Conservation (phyloP, 2,113 vertebrate species). For the Odontophorus gujanensis region DNA sequence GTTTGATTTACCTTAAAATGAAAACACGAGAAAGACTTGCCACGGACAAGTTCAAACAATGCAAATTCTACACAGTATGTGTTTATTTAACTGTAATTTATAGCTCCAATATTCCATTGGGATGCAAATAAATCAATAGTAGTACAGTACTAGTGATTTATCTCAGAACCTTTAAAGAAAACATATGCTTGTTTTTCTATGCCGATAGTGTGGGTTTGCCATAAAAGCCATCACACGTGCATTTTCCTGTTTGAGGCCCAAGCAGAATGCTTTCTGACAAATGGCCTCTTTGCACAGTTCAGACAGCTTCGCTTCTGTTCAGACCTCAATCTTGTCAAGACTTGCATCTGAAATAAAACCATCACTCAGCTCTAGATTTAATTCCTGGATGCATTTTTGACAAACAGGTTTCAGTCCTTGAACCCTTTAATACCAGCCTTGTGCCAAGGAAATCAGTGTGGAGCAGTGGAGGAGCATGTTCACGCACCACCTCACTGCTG, state of each 20-base stretch:
- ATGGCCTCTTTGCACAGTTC: neutral
- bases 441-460: neutral
- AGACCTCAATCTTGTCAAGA: constrained; percentile 10
- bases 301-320: constrained; percentile 34
- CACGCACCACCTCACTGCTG: neutral
- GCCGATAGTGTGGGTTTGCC: neutral
- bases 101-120: constrained; percentile 53
- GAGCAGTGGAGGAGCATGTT: neutral
- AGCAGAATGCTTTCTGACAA: constrained; percentile 48
- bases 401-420: neutral
- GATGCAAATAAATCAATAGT: constrained; percentile 67
- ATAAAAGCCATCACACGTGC: neutral
- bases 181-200: constrained; percentile 25
- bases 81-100: constrained; percentile 48
- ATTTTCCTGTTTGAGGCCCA: neutral
- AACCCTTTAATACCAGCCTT: neutral
- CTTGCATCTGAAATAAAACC: neutral
- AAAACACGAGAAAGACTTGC: constrained; percentile 44
- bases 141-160: constrained; percentile 46
- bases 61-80: constrained; percentile 49
- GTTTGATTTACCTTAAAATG: constrained; percentile 70
- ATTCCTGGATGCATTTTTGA: neutral
- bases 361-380: constrained; percentile 23
- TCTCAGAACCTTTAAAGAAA: constrained; percentile 8
- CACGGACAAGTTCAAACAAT: constrained; percentile 64